Evolutionary conservation across 2,113 vertebrate species (phyloP).

Genomic region (Hyperopisus bebe): DNA sequence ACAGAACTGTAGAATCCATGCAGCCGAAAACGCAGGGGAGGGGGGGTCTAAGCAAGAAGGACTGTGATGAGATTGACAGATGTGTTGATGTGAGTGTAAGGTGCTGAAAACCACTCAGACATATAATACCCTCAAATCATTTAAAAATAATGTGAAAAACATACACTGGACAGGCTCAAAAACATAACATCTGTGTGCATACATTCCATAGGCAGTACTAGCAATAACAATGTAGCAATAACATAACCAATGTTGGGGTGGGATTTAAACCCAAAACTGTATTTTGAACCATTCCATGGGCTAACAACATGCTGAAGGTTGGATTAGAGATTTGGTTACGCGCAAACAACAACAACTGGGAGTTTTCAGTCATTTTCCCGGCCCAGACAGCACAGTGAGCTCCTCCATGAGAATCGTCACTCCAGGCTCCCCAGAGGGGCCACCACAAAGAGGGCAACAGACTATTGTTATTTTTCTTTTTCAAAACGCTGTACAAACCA

Average conservation of each 20-base stretch:
- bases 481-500: background rate
- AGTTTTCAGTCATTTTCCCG: background rate
- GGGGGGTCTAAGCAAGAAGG: background rate
- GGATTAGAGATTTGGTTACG: background rate
- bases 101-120: background rate
- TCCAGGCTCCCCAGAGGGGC: background rate
- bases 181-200: background rate
- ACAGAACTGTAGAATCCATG: background rate
- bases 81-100: background rate
- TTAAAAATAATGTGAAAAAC: background rate
- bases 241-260: no score
- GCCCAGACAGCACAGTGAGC: background rate
- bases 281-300: background rate
- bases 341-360: background rate
- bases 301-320: background rate
- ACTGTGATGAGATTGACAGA: background rate
- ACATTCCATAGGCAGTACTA: background rate
- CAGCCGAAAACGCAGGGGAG: background rate
- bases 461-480: background rate
- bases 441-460: background rate
- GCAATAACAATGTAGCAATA: background rate
- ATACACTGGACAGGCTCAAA: background rate
- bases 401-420: background rate
- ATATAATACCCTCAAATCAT: background rate
- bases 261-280: background rate